These are phyloP conservation scores for Tachyglossus aculeatus DNA, from an alignment of 2,797 vertebrate species.

Conservation along the genomic window DNA sequence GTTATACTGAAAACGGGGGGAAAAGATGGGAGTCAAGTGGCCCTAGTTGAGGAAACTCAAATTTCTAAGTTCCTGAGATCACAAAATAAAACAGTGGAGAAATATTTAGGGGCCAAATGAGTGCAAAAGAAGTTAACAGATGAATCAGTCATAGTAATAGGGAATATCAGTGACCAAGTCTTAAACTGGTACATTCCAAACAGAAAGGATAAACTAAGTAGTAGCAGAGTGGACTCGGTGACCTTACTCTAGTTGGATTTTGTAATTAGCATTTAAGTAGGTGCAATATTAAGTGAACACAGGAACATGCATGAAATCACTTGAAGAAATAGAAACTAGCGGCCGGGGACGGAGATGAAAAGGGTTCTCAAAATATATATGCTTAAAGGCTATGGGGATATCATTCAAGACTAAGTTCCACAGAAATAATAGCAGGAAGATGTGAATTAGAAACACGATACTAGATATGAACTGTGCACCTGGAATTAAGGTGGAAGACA, in stretches of 20 bases:
- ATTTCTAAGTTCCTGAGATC: slow-evolving; percentile 36
- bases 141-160: slow-evolving; percentile 39
- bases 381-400: too few species aligned
- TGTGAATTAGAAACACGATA: background rate
- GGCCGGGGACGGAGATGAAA: background rate
- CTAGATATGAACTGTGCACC: too few species aligned
- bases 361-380: background rate
- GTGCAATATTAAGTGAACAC: too few species aligned
- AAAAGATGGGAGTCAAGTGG: too few species aligned
- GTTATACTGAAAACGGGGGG: too few species aligned
- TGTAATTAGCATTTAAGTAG: too few species aligned
- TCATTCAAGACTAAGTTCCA: background rate
- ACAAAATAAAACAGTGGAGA: too few species aligned
- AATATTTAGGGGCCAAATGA: slow-evolving; percentile 35
- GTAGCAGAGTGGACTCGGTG: background rate
- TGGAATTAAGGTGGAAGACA: too few species aligned
- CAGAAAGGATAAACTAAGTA: slow-evolving; percentile 6
- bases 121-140: slow-evolving; percentile 56
- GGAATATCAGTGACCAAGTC: slow-evolving; percentile 27
- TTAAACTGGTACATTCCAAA: slow-evolving; percentile 8
- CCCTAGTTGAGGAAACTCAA: slow-evolving; percentile 51
- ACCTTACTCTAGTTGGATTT: background rate
- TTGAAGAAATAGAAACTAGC: background rate
- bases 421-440: background rate
- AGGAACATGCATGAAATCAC: too few species aligned